phyloP scores from a whole-genome alignment of 1,140 invertebrate species.

The Aethina tumida region DNA sequence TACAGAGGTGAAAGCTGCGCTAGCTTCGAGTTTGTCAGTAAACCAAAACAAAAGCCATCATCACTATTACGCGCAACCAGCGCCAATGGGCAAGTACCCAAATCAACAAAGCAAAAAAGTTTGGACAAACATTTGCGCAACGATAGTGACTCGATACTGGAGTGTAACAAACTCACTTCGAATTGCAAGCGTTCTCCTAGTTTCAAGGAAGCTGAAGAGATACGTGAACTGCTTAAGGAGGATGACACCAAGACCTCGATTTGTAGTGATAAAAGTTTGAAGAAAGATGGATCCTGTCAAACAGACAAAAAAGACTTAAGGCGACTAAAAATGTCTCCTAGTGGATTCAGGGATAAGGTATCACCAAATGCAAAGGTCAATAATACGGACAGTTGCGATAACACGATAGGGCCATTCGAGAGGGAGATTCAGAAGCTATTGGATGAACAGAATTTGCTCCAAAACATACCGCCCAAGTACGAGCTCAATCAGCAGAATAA shows the following conservation, averaged over 20 bases:
- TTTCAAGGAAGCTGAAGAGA: slow-evolving; percentile 35
- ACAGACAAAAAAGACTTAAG: slow-evolving; percentile 50
- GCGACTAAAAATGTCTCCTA: slow-evolving; percentile 36
- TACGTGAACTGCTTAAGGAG: slow-evolving; percentile 32
- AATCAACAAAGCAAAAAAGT: slow-evolving; percentile 23
- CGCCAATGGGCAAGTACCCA: slow-evolving; percentile 22
- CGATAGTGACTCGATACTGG: slow-evolving; percentile 32
- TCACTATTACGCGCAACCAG: slow-evolving; percentile 24
- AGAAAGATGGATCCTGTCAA: slow-evolving; percentile 51
- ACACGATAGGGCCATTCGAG: slow-evolving; percentile 49
- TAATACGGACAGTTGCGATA: slow-evolving; percentile 37
- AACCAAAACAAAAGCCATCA: slow-evolving; percentile 26
- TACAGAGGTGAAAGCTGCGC: slow-evolving; percentile 50
- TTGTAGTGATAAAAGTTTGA: slow-evolving; percentile 41
- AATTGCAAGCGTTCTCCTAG: slow-evolving; percentile 34
- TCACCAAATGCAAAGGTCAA: slow-evolving; percentile 40
- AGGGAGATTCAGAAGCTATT: slow-evolving; percentile 62
- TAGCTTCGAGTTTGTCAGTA: slow-evolving; percentile 49
- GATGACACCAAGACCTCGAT: slow-evolving; percentile 42
- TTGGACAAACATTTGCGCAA: slow-evolving; percentile 26
- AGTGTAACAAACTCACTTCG: slow-evolving; percentile 32
- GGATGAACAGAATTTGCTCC: slow-evolving; percentile 56
- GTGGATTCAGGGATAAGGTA: slow-evolving; percentile 33
- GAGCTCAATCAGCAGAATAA: slow-evolving; percentile 44
- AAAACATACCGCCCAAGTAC: slow-evolving; percentile 45